Conservation (phyloP, 2,113 vertebrate species). For the Octodon degus region DNA sequence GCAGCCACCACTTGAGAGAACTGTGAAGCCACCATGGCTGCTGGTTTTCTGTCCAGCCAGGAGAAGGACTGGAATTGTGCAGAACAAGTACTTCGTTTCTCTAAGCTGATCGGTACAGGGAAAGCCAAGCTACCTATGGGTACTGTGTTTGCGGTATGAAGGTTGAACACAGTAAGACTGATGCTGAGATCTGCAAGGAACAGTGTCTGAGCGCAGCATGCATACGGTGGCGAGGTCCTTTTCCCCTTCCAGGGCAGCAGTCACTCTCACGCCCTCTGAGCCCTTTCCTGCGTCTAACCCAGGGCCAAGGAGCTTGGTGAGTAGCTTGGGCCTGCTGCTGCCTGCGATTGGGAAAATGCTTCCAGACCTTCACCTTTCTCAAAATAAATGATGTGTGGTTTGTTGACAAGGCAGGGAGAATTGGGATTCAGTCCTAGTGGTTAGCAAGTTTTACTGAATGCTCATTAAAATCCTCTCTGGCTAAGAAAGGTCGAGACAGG, state of each 20-base stretch:
- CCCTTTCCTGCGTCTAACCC: neutral
- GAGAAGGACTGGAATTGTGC: neutral
- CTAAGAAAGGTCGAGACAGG: neutral
- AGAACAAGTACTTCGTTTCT: neutral
- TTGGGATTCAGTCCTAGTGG: neutral
- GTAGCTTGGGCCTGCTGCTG: neutral
- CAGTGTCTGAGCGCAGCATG: neutral
- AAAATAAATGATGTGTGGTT: constrained; percentile 22
- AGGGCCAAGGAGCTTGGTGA: neutral
- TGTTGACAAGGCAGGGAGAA: neutral
- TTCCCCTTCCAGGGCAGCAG: neutral
- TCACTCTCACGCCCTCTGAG: constrained; percentile 1
- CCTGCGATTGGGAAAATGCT: neutral
- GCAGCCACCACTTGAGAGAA: neutral
- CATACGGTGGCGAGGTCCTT: neutral
- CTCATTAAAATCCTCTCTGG: constrained; percentile 34
- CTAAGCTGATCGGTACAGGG: neutral
- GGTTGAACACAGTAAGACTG: neutral
- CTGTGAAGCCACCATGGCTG: neutral
- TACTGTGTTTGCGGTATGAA: neutral
- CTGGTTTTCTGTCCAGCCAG: neutral
- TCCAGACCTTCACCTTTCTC: neutral
- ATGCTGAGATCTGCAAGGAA: neutral
- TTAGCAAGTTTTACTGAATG: neutral
- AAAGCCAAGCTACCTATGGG: neutral